Evolutionary conservation across 2,797 vertebrate species (phyloP).

Genomic region (Platalea minor): DNA sequence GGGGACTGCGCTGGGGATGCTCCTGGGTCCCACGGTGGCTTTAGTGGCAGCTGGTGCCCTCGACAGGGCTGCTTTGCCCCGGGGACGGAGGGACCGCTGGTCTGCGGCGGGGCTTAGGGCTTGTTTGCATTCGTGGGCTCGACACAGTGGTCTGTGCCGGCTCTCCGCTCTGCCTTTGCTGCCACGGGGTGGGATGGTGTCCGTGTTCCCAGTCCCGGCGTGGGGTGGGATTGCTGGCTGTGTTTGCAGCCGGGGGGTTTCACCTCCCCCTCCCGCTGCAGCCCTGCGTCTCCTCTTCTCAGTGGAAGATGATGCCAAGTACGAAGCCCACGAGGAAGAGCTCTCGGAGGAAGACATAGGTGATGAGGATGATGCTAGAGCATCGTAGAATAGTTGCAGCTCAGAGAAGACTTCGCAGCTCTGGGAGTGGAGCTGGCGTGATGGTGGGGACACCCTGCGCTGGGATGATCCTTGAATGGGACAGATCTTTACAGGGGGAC

Average conservation of each 20-base stretch:
- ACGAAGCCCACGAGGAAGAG: not conserved
- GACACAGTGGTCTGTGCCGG: accelerated
- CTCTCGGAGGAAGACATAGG: not conserved
- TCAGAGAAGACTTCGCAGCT: accelerated
- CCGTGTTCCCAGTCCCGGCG: accelerated
- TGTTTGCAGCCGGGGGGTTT: accelerated
- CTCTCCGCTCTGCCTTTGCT: not conserved
- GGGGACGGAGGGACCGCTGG: not conserved
- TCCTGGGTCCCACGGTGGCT: not conserved
- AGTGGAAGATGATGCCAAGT: not conserved
- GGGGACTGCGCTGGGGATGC: not conserved
- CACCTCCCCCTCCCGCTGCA: not conserved
- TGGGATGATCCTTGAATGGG: not conserved
- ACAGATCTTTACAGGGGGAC: no score
- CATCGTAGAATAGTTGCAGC: accelerated
- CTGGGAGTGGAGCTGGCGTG: not conserved
- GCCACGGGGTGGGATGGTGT: accelerated
- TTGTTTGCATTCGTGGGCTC: accelerated
- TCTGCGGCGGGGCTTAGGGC: not conserved
- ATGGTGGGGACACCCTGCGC: not conserved
- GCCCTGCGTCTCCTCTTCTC: not conserved
- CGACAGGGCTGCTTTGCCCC: accelerated
- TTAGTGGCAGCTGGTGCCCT: not conserved
- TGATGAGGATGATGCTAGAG: not conserved
- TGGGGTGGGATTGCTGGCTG: not conserved